These are phyloP conservation scores for Drosophila pandora DNA, from an alignment of 1,140 invertebrate genomes.

Conservation along the genomic window DNA sequence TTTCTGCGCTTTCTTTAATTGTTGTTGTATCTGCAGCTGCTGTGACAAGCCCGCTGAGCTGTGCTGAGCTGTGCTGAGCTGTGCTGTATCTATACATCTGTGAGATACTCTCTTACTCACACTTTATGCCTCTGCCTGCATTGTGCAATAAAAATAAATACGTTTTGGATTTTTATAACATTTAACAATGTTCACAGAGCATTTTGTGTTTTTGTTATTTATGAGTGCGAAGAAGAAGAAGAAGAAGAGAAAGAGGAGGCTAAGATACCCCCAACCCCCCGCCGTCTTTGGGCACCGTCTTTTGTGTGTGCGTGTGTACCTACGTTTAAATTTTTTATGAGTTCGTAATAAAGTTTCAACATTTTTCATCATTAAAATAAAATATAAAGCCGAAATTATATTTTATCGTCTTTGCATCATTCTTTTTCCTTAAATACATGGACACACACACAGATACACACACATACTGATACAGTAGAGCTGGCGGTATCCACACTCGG, in stretches of 20 bases:
- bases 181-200: slow-evolving; percentile 71
- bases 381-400: slow-evolving; percentile 84
- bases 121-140: slow-evolving; percentile 56
- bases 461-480: slow-evolving; percentile 14
- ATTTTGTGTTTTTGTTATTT: slow-evolving; percentile 64
- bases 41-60: slow-evolving; percentile 1
- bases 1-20: slow-evolving; percentile 62
- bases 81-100: slow-evolving; percentile 50
- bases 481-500: slow-evolving; percentile 25
- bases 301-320: slow-evolving; percentile 62
- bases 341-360: slow-evolving; percentile 83
- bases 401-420: slow-evolving; percentile 83
- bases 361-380: slow-evolving; percentile 84
- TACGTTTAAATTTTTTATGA: slow-evolving; percentile 83
- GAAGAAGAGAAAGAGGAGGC: slow-evolving; percentile 18
- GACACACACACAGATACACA: slow-evolving; percentile 48
- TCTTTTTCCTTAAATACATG: slow-evolving; percentile 79
- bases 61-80: slow-evolving; percentile 16
- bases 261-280: slow-evolving; percentile 15
- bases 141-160: slow-evolving; percentile 78
- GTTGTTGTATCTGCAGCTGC: slow-evolving; percentile 25
- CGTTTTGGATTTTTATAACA: slow-evolving; percentile 73
- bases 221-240: slow-evolving; percentile 43
- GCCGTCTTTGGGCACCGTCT: neutral
- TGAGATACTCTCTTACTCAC: slow-evolving; percentile 45